These are phyloP conservation scores for Cyaniris semiargus DNA, from an alignment of 2,888 invertebrate genomes.

Conservation along the genomic window DNA sequence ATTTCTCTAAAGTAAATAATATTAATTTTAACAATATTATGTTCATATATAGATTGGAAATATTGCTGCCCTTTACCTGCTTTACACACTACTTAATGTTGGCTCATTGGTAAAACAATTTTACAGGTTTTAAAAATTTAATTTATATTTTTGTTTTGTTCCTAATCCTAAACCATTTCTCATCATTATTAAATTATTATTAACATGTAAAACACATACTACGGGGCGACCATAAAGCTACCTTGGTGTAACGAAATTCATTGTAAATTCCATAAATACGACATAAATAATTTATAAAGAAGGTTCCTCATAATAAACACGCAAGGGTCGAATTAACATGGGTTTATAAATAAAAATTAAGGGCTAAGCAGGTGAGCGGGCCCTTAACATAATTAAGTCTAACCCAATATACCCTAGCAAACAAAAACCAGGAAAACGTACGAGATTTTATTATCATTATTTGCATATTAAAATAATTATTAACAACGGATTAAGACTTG, in stretches of 20 bases:
- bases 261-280: constrained; percentile 27
- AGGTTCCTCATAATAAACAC: constrained; percentile 39
- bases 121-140: background rate
- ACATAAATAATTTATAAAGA: constrained; percentile 40
- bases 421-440: constrained; percentile 65
- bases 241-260: constrained; percentile 9
- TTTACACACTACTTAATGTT: background rate
- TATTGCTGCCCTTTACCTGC: too few species aligned
- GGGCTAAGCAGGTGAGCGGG: constrained; percentile 57
- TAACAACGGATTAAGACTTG: constrained; percentile 55
- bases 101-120: background rate
- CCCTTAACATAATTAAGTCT: constrained; percentile 69
- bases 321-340: constrained; percentile 43
- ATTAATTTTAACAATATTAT: too few species aligned
- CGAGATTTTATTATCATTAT: constrained; percentile 79
- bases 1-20: too few species aligned
- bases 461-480: constrained; percentile 80
- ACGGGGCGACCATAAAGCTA: constrained; percentile 15
- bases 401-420: constrained; percentile 72
- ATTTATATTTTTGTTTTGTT: background rate
- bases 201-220: constrained; percentile 21
- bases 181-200: constrained; percentile 17
- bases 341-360: constrained; percentile 68
- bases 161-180: background rate
- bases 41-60: too few species aligned